These are phyloP conservation scores for Pygoscelis antarcticus DNA, from an alignment of 2,113 vertebrate genomes.

Conservation along the genomic window DNA sequence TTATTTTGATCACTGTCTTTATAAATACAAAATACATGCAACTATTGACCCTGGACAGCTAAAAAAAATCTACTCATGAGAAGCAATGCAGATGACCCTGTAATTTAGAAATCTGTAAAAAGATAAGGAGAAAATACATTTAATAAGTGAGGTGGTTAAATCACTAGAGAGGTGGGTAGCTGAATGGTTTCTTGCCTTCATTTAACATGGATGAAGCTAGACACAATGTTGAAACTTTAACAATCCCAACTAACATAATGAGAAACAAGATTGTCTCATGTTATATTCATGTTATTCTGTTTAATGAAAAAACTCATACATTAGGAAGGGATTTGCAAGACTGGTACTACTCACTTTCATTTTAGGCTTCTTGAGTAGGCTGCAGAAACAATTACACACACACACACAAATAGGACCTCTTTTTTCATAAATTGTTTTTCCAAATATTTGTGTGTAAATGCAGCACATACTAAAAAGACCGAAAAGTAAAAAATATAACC, in stretches of 20 bases:
- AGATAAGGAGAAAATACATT: not conserved
- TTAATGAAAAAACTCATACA: not conserved
- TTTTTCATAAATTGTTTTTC: not conserved
- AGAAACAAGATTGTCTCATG: slow-evolving; percentile 38
- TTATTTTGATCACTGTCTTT: not conserved
- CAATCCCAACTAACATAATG: not conserved
- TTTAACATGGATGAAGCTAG: slow-evolving; percentile 1
- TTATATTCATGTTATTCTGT: slow-evolving; percentile 43
- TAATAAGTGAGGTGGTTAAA: not conserved
- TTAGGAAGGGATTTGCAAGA: not conserved
- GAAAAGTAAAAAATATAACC: not conserved
- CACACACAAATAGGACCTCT: not conserved
- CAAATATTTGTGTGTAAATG: not conserved
- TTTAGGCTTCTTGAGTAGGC: not conserved
- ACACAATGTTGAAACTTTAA: not conserved
- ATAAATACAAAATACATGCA: not conserved
- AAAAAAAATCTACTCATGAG: not conserved
- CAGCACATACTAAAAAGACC: not conserved
- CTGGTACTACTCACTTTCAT: not conserved
- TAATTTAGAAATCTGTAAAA: not conserved
- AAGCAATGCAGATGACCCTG: not conserved
- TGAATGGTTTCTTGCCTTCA: not conserved
- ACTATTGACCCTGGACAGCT: not conserved
- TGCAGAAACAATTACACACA: not conserved
- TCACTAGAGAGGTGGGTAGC: not conserved